phyloP scores from a whole-genome alignment of 1,140 invertebrate genomes.

The Heliothis subflexa region DNA sequence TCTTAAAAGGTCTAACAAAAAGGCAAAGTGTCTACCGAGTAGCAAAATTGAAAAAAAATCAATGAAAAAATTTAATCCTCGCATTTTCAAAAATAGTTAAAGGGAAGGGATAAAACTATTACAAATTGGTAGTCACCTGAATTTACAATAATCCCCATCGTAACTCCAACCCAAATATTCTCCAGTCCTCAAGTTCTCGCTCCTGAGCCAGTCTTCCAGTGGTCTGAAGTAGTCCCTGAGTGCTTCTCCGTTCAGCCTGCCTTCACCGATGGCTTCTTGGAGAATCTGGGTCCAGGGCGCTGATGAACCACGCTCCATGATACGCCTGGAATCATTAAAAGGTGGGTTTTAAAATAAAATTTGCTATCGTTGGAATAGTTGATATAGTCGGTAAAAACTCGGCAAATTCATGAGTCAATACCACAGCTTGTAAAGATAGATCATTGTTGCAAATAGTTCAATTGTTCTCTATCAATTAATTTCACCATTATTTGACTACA shows the following conservation, averaged over 20 bases:
- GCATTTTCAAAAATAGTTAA: too few species aligned
- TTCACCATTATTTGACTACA: too few species aligned
- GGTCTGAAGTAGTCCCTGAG: slow-evolving; percentile 97
- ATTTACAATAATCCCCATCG: slow-evolving; percentile 94
- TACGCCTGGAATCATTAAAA: slow-evolving; percentile 86
- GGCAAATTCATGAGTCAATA: too few species aligned
- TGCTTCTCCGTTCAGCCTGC: slow-evolving; percentile 92
- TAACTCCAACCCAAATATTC: slow-evolving; percentile 94
- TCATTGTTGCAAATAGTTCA: too few species aligned
- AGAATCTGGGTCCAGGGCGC: slow-evolving; percentile 95
- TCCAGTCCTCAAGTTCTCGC: slow-evolving; percentile 92
- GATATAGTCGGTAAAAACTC: background rate
- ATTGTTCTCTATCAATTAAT: too few species aligned
- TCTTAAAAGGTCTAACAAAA: too few species aligned
- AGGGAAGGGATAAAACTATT: background rate
- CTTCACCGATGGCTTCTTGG: slow-evolving; percentile 92
- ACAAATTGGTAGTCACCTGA: slow-evolving; percentile 76
- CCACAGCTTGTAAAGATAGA: too few species aligned
- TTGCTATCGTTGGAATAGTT: background rate
- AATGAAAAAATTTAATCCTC: too few species aligned
- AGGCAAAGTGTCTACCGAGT: too few species aligned
- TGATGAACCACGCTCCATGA: slow-evolving; percentile 95
- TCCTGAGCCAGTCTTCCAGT: slow-evolving; percentile 94
- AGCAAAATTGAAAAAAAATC: too few species aligned
- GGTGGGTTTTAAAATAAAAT: background rate